A percentile compares a stretch with the other conserved stretches of the same genome.
These are phyloP conservation scores for Felis chaus DNA, from an alignment of 2,113 vertebrate genomes.

Conservation along the genomic window DNA sequence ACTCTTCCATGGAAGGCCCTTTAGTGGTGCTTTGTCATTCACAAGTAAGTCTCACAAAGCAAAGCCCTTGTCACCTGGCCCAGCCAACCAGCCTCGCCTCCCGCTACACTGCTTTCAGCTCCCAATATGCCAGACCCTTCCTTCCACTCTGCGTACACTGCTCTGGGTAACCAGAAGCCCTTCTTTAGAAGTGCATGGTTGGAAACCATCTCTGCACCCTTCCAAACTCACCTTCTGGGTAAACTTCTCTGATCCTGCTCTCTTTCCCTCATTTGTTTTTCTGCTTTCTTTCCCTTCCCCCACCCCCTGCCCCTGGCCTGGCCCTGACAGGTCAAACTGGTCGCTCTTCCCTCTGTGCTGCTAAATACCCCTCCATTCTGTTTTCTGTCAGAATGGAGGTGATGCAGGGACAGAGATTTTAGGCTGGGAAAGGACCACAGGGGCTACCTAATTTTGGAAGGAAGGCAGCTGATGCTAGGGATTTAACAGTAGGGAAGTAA, in stretches of 20 bases:
- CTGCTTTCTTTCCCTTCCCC: neutral
- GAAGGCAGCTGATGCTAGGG: neutral
- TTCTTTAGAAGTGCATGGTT: neutral
- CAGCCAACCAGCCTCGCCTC: neutral
- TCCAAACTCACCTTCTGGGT: neutral
- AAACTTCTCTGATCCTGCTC: neutral
- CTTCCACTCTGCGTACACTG: neutral
- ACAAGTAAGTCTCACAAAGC: neutral
- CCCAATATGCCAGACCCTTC: neutral
- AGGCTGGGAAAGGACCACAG: neutral
- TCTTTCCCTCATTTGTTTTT: neutral
- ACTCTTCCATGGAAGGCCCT: neutral
- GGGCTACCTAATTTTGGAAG: neutral
- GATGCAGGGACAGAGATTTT: neutral
- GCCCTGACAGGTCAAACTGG: neutral
- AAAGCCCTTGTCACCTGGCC: neutral
- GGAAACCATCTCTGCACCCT: neutral
- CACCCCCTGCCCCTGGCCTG: neutral
- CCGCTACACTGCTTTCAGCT: neutral
- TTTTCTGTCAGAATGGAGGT: neutral
- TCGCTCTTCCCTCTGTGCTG: neutral
- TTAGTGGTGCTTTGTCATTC: neutral
- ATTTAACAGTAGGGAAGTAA: neutral
- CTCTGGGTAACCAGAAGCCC: neutral
- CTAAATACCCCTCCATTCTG: neutral